These are phyloP conservation scores for Myoxocephalus aenaeus DNA, from an alignment of 2,797 vertebrate genomes.

Conservation along the genomic window DNA sequence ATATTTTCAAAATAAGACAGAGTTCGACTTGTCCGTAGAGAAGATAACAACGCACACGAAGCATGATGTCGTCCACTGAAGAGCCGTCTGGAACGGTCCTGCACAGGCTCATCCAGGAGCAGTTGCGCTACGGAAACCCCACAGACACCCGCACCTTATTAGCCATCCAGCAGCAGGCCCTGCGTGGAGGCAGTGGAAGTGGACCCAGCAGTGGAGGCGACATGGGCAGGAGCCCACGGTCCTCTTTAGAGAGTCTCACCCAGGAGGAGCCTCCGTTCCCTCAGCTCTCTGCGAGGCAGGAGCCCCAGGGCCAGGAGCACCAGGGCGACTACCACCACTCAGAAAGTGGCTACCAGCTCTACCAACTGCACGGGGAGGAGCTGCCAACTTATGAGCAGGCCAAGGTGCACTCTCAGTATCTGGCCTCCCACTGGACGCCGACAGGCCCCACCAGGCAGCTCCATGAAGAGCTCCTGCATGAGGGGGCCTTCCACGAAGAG, in stretches of 20 bases:
- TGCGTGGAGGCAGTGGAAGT: constrained; percentile 82
- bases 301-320: constrained; percentile 98
- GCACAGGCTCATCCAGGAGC: constrained; percentile 98
- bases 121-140: constrained; percentile 96
- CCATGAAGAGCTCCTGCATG: constrained; percentile 62
- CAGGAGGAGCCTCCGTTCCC: constrained; percentile 90
- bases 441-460: constrained; percentile 54
- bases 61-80: constrained; percentile 92
- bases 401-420: constrained; percentile 92
- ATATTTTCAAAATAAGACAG: constrained; percentile 27
- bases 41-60: constrained; percentile 36
- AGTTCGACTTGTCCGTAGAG: constrained; percentile 46
- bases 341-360: constrained; percentile 88
- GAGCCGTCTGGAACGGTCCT: constrained; percentile 96
- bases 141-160: constrained; percentile 95
- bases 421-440: constrained; percentile 86
- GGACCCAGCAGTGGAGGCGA: constrained; percentile 83
- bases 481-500: constrained; percentile 82
- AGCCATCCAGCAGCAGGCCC: constrained; percentile 93
- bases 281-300: constrained; percentile 94
- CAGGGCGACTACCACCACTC: constrained; percentile 91
- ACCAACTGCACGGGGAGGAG: constrained; percentile 90
- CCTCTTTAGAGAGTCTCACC: constrained; percentile 92
- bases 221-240: constrained; percentile 85
- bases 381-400: constrained; percentile 97